Base-by-base conservation (phyloP, 2,797 vertebrate species). In the Pampus argenteus region DNA sequence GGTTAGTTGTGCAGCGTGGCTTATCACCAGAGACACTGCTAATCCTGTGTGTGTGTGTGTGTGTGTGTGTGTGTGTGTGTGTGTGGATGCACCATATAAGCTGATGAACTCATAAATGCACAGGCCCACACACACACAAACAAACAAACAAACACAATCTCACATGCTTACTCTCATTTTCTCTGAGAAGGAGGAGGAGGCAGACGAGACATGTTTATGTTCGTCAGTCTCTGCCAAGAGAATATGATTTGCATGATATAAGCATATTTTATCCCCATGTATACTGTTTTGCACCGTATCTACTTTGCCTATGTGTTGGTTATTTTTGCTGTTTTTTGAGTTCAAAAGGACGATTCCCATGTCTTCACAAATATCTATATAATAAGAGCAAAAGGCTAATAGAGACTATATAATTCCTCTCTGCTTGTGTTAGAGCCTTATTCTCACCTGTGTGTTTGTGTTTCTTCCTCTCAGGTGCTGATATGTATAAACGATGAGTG, bases 401-500 rank as follows among this genome's bases (percentile, higher is more conserved):
- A 57, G 48, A 51, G 68, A 63, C 77, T 40, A 4, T 71, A 56
- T 68, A 82, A 79, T 77, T 71, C 54, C 42, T 26, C 54, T 59
- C 63, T 75, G 57, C 18, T 20, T 70, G 47, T 11, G 11, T 69
- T 76, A 58, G 66, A 52, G 29, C 28, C 38, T 38, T 52, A 29
- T 79, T 78, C 76, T 75, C 40, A 65, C 52, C 28, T 48, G 17
- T 71, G 23, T 71, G 4, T 62, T 20, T 73, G 47, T 54, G 25
- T 36, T 54, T 20, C 25, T 68, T 62, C 60, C 40, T 71, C 82
- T 73, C 91, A 98, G 97, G 93, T 95, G 94, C 96, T 96, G 93
- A 95, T 96, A 95, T 92, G 62, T 91, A 88, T 81, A 86, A 91
- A 96, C 81, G 61, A 98, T 98, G 97, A 98, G 96, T 57, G 96